phyloP scores from a whole-genome alignment of 2,888 invertebrate species.

The Meliscaeva auricollis region DNA sequence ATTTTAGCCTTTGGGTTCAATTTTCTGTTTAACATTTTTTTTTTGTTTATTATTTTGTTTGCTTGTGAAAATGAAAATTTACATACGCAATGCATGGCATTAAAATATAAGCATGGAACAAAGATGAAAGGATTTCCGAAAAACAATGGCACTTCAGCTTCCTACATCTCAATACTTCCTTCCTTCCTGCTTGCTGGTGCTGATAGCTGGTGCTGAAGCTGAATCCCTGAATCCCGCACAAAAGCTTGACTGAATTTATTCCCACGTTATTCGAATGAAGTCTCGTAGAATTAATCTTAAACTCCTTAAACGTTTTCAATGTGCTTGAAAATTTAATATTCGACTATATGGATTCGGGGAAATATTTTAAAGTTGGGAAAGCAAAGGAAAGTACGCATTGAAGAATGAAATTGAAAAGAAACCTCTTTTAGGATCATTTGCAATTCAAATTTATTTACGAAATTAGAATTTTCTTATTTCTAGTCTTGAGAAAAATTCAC shows the following conservation, averaged over 20 bases:
- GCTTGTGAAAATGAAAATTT: background rate
- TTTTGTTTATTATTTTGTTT: slow-evolving; percentile 3
- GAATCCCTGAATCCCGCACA: background rate
- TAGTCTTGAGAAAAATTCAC: background rate
- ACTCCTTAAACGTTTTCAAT: slow-evolving; percentile 17
- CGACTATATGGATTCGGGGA: background rate
- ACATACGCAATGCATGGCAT: slow-evolving; percentile 45
- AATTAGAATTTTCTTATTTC: slow-evolving; percentile 9
- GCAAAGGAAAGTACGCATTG: no score
- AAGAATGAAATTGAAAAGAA: slow-evolving; percentile 3
- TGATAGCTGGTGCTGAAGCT: background rate
- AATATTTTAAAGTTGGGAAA: background rate
- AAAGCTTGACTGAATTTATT: slow-evolving; percentile 29
- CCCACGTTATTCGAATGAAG: slow-evolving; percentile 13
- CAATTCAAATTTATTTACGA: slow-evolving; percentile 50
- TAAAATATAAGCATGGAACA: slow-evolving; percentile 15
- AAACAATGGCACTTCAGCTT: slow-evolving; percentile 18
- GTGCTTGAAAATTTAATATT: slow-evolving; percentile 40
- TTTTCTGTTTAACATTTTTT: slow-evolving; percentile 2
- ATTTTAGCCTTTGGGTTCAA: background rate
- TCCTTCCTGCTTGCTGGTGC: background rate
- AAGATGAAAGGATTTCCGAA: slow-evolving; percentile 34
- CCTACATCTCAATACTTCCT: background rate
- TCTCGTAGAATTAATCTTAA: slow-evolving; percentile 12
- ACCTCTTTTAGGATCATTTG: slow-evolving; percentile 38